Evolutionary conservation across 2,797 vertebrate genomes (phyloP).

Genomic region (Lepidocolaptes lacrymiger): DNA sequence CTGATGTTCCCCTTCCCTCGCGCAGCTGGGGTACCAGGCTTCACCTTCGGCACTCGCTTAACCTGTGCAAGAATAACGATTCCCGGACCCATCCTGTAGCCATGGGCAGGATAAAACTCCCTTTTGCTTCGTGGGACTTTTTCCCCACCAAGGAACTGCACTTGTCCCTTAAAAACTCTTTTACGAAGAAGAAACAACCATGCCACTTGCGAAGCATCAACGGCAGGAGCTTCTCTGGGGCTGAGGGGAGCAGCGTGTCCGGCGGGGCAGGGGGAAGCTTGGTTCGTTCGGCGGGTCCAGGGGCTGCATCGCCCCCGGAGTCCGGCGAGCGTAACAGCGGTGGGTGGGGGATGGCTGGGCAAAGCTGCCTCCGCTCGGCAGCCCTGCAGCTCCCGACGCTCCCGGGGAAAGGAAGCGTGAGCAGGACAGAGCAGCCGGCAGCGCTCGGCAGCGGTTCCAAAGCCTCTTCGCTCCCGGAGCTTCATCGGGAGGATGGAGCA

Average conservation of each 20-base stretch:
- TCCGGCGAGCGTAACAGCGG: neutral
- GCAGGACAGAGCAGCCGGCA: neutral
- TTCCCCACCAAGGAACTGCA: neutral
- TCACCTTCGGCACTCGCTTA: neutral
- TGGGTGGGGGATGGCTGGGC: neutral
- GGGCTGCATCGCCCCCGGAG: neutral
- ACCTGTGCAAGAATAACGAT: slow-evolving; percentile 17
- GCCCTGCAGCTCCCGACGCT: neutral
- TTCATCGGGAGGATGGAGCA: neutral
- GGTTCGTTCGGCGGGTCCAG: neutral
- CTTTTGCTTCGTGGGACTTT: neutral
- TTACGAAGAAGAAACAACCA: neutral
- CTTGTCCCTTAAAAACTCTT: neutral
- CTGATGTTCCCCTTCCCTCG: neutral
- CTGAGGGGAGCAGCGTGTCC: neutral
- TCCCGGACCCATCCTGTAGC: neutral
- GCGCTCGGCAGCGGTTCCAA: neutral
- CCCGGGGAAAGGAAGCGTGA: neutral
- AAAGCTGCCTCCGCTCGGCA: neutral
- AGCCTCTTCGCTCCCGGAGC: neutral
- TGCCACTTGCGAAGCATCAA: neutral
- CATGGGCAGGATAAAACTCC: neutral
- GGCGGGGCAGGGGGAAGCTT: neutral
- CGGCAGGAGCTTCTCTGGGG: neutral
- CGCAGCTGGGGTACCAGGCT: neutral